phyloP scores from a whole-genome alignment of 1,140 invertebrate genomes.

The Drosophila kanapiae region DNA sequence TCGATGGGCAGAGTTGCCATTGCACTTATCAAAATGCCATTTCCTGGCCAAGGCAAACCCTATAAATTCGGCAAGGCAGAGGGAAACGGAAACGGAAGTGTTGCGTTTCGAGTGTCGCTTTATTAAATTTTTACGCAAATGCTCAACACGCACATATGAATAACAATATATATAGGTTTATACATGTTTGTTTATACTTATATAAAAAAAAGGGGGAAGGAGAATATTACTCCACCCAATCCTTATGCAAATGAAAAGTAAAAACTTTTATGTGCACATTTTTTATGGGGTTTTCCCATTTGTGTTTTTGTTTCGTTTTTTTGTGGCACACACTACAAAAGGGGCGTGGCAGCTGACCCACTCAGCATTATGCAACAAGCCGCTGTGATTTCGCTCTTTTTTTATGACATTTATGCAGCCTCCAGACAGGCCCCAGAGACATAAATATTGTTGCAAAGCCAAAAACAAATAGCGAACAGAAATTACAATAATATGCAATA shows the following conservation, averaged over 20 bases:
- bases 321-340: conserved; percentile 36
- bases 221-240: conserved; percentile 11
- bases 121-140: conserved; percentile 84
- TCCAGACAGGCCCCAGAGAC: conserved; percentile 14
- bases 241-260: conserved; percentile 79
- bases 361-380: conserved; percentile 62
- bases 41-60: conserved; percentile 49
- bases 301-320: conserved; percentile 2
- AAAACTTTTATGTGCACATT: conserved; percentile 71
- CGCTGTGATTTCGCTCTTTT: conserved; percentile 58
- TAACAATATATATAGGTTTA: conserved; percentile 53
- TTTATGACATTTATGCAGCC: conserved; percentile 63
- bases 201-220: background rate
- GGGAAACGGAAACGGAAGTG: conserved; percentile 23
- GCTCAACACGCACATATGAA: conserved; percentile 76
- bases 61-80: conserved; percentile 11
- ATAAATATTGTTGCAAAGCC: conserved; percentile 81
- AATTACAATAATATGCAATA: conserved; percentile 83
- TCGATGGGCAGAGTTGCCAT: conserved; percentile 64
- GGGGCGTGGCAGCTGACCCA: conserved; percentile 55
- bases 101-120: conserved; percentile 70
- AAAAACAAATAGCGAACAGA: conserved; percentile 82
- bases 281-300: conserved; percentile 46
- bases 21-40: conserved; percentile 78
- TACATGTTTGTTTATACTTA: background rate